Base-by-base conservation (phyloP, 2,113 vertebrate species). In the Tylochromis polylepis region DNA sequence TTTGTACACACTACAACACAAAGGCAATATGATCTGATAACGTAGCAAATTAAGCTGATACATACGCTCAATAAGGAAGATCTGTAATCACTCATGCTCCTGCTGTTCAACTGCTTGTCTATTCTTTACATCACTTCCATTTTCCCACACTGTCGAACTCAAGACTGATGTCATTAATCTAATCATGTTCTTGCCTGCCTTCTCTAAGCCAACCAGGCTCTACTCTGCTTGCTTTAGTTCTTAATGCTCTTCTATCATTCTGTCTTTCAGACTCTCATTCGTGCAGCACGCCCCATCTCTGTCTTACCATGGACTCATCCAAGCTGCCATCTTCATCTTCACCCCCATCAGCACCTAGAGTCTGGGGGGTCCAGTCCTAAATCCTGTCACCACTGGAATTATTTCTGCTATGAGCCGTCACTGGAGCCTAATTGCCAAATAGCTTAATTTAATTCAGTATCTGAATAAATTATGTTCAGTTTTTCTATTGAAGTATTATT, bases 251-350 rank as follows among this genome's bases (percentile, higher is more conserved):
- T 59, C 57, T 59, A 0, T 59, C 1, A 3, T 59, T 65, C 0
- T 65, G 0, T 36, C 60, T 65, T 65, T n/a, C 18, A 65, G 36
- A 36, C 60, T 65, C 18, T 0, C 2, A 36, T 36, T 1, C 0
- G 0, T n/a, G 18, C 18, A 65, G n/a, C 36, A n/a, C 4, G 11
- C 15, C 27, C 15, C 58, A 31, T 60, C 58, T 6, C 58, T 31
- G 27, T 18, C 27, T 59, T 10, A 31, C 27, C 4, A 5, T 36
- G 60, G 31, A 36, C 60, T 31, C 18, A 12, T 38, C 6, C 60
- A 12, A 65, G 2, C 18, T 36, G 31, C 31, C n/a, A 0, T 65
- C 6, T n/a, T 12, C 18, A 65, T 65, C 31, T 65, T 65, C 60
- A 12, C 60, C n/a, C 31, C 60, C 29, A 62, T 65, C 36, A 36